Conservation (phyloP, 1,140 invertebrate species). For the Leucophenga varia region DNA sequence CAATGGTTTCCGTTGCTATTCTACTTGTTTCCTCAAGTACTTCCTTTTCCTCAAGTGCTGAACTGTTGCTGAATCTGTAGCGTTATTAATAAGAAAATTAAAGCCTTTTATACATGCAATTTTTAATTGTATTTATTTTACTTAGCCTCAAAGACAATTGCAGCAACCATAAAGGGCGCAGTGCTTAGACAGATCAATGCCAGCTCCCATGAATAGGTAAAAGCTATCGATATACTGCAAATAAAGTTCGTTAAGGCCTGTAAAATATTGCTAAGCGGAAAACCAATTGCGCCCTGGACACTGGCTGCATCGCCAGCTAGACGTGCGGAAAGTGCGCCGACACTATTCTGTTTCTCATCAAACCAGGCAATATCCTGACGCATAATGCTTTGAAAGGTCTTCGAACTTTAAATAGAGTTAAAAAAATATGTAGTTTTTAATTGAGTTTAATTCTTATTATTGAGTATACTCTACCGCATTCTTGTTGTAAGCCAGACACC, state of each 20-base stretch:
- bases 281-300: constrained; percentile 82
- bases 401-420: constrained; percentile 56
- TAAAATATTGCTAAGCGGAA: constrained; percentile 77
- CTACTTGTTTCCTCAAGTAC: constrained; percentile 68
- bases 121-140: constrained; percentile 22
- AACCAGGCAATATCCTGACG: constrained; percentile 81
- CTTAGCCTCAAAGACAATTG: constrained; percentile 73
- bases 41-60: constrained; percentile 64
- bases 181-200: constrained; percentile 75
- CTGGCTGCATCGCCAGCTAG: constrained; percentile 76
- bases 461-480: constrained; percentile 59
- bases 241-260: constrained; percentile 75
- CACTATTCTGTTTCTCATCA: constrained; percentile 74
- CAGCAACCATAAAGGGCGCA: constrained; percentile 74
- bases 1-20: constrained; percentile 75
- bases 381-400: constrained; percentile 66
- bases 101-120: not conserved
- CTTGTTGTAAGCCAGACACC: constrained; percentile 76
- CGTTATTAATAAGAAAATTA: constrained; percentile 1
- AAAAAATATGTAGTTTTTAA: not conserved
- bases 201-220: constrained; percentile 80
- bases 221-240: constrained; percentile 70
- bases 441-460: constrained; percentile 8
- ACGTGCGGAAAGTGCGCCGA: constrained; percentile 75
- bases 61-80: constrained; percentile 62